Evolutionary conservation across 2,113 vertebrate species (phyloP).

Genomic region (Todiramphus saurophagus): DNA sequence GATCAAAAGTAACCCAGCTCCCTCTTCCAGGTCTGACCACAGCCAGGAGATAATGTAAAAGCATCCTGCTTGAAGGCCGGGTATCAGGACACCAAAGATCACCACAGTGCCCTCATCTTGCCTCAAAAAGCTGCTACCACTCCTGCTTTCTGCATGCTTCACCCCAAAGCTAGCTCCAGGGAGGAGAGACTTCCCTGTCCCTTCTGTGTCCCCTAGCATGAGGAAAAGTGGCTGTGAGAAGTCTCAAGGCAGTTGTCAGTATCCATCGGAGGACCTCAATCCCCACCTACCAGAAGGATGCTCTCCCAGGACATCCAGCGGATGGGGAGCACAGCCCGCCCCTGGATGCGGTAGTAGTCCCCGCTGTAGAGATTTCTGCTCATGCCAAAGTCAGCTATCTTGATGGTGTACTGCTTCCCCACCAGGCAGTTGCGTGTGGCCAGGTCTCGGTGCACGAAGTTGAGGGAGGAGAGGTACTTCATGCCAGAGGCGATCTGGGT

Average conservation of each 20-base stretch:
- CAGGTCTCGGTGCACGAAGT: constrained; percentile 97
- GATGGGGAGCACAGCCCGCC: constrained; percentile 95
- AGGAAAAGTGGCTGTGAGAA: not conserved
- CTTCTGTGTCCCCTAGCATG: not conserved
- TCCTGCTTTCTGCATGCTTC: not conserved
- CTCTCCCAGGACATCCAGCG: constrained; percentile 99
- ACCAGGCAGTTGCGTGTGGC: constrained; percentile 97
- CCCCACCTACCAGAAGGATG: constrained; percentile 85
- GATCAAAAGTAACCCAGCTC: not conserved
- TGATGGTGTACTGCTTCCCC: constrained; percentile 92
- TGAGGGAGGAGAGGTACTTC: constrained; percentile 96
- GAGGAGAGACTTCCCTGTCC: not conserved
- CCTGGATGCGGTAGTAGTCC: constrained; percentile 97
- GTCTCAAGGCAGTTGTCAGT: accelerated
- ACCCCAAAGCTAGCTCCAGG: not conserved
- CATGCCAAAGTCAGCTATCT: constrained; percentile 98
- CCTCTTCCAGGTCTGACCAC: not conserved
- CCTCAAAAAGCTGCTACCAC: not conserved
- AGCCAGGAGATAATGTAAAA: not conserved
- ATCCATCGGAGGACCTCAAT: accelerated
- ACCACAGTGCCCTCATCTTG: accelerated
- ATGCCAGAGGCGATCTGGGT: constrained; percentile 94
- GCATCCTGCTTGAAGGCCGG: accelerated
- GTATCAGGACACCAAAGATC: not conserved
- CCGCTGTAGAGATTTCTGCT: constrained; percentile 97